Percentiles rank a stretch among this genome's conserved stretches.
phyloP scores from a whole-genome alignment of 37 sponge, comb jelly and placozoan genomes.

The Mnemiopsis leidyi region DNA sequence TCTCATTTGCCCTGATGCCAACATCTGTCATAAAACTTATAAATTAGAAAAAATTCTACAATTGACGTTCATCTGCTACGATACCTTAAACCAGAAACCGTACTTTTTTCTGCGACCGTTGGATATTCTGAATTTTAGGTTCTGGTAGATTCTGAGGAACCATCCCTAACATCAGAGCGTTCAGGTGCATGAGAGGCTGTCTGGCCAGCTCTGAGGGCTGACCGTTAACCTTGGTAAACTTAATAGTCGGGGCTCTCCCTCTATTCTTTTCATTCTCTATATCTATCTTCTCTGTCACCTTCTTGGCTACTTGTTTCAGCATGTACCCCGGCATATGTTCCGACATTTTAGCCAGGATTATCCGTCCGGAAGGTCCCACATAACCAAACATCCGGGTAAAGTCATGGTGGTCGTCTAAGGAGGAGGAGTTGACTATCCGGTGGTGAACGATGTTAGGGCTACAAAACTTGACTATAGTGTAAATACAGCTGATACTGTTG shows the following conservation, averaged over 20 bases:
- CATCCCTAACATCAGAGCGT: neutral
- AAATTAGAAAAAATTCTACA: no score
- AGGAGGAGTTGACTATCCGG: constrained; percentile 17
- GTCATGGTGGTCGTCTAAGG: neutral
- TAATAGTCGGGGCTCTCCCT: neutral
- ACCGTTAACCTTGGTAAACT: neutral
- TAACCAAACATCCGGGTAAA: constrained; percentile 27
- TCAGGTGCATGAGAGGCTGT: neutral
- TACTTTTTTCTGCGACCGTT: no score
- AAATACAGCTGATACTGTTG: neutral
- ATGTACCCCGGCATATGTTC: constrained; percentile 32
- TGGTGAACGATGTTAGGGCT: neutral
- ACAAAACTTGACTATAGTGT: constrained; percentile 2
- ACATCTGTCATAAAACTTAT: no score
- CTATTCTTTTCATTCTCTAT: neutral
- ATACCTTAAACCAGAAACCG: no score
- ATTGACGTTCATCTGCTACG: no score
- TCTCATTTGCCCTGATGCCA: no score
- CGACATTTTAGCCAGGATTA: neutral
- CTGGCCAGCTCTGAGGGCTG: neutral
- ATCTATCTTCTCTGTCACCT: constrained; percentile 30
- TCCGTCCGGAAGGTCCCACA: constrained; percentile 21
- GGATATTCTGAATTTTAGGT: no score
- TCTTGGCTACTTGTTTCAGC: neutral
- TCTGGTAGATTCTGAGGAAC: neutral